Evolutionary conservation across 2,888 invertebrate genomes (phyloP).

Genomic region (Oscheius sp.): DNA sequence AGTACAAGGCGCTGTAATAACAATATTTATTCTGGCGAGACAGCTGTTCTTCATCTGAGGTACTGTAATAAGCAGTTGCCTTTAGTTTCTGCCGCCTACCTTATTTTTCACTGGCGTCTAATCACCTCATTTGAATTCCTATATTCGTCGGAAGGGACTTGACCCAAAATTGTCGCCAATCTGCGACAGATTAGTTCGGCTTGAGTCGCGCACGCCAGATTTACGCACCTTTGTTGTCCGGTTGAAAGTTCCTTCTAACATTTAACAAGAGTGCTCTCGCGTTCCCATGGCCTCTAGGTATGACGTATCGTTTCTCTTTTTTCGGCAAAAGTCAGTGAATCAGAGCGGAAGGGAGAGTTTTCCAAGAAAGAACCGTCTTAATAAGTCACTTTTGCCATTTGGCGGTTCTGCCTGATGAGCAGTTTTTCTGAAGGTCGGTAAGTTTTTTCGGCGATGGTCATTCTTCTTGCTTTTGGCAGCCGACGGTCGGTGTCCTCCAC

Average conservation of each 20-base stretch:
- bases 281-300: not conserved
- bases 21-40: conserved; percentile 19
- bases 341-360: not conserved
- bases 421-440: conserved; percentile 17
- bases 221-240: conserved; percentile 18
- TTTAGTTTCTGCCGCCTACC: not conserved
- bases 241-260: not conserved
- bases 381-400: no score
- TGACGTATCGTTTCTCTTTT: not conserved
- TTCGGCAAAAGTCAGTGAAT: not conserved
- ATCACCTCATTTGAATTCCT: conserved; percentile 22
- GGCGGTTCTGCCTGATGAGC: conserved; percentile 13
- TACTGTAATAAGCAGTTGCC: not conserved
- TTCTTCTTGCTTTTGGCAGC: no score
- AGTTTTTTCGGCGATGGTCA: no score
- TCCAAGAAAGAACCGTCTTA: not conserved
- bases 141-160: conserved; percentile 7
- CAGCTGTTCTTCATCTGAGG: no score
- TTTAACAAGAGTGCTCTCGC: not conserved
- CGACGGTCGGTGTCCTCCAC: no score
- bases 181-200: conserved; percentile 29
- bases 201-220: conserved; percentile 3
- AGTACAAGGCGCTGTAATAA: conserved; percentile 12
- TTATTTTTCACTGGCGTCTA: not conserved
- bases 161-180: conserved; percentile 31